A percentile compares a stretch with the other conserved stretches of the same genome.
Conservation (phyloP, 2,113 vertebrate species). For the Corvus cornix region DNA sequence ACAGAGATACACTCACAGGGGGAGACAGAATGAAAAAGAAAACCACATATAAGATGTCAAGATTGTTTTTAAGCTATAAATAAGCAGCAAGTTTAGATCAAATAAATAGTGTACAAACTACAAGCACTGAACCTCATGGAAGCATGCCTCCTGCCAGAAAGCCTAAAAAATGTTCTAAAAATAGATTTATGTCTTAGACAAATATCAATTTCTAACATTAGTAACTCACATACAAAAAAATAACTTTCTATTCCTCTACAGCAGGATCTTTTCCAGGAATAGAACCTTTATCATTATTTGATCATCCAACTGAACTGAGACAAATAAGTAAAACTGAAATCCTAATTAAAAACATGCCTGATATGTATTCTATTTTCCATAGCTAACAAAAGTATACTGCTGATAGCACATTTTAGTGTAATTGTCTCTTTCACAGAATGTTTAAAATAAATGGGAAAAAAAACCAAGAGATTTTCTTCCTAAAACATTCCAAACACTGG, state of each 20-base stretch:
- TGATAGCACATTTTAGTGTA: neutral
- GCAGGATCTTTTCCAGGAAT: neutral
- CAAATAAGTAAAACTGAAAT: neutral
- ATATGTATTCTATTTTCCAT: neutral
- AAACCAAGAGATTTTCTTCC: neutral
- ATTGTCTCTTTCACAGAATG: neutral
- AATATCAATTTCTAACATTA: neutral
- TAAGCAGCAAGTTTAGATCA: neutral
- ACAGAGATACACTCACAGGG: neutral
- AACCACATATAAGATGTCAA: neutral
- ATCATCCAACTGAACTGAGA: neutral
- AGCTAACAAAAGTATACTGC: neutral
- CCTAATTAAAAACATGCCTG: neutral
- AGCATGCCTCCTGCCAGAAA: neutral
- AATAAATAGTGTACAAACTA: accelerated
- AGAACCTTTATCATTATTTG: neutral
- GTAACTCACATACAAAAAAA: neutral
- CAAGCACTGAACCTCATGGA: neutral
- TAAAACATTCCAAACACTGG: neutral
- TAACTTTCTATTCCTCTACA: neutral
- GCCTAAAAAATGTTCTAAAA: neutral
- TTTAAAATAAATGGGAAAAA: neutral
- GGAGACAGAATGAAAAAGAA: neutral
- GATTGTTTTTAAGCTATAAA: neutral
- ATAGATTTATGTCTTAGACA: neutral